phyloP scores from a whole-genome alignment of 2,888 invertebrate species.

The Netelia virgata region DNA sequence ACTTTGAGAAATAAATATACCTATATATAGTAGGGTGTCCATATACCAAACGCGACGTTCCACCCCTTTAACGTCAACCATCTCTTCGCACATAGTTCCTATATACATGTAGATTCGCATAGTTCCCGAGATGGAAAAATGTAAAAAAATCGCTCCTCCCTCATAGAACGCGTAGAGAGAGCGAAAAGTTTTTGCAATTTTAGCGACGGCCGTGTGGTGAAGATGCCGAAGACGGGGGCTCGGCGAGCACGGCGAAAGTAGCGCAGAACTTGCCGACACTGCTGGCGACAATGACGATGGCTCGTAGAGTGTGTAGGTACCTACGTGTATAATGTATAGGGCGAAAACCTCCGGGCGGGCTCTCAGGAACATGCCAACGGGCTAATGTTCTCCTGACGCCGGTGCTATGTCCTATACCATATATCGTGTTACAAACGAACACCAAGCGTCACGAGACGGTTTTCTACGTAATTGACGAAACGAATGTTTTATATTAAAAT shows the following conservation, averaged over 20 bases:
- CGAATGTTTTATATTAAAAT: no score
- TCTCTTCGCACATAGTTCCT: constrained; percentile 48
- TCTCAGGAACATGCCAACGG: neutral
- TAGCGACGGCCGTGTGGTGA: constrained; percentile 46
- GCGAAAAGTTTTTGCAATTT: constrained; percentile 68
- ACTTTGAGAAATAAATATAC: neutral
- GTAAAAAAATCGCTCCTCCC: constrained; percentile 55
- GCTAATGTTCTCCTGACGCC: constrained; percentile 20
- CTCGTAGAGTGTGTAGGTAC: constrained; percentile 44
- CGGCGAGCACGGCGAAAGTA: constrained; percentile 30
- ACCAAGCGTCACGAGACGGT: neutral
- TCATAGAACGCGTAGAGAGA: constrained; percentile 36
- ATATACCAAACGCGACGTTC: constrained; percentile 30
- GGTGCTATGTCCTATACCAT: neutral
- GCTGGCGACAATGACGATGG: constrained; percentile 63
- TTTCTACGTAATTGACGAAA: neutral
- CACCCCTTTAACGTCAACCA: constrained; percentile 39
- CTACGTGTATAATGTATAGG: constrained; percentile 10
- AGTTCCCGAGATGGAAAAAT: constrained; percentile 64
- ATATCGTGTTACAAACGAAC: neutral
- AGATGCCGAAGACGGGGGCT: neutral
- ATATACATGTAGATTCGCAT: constrained; percentile 23
- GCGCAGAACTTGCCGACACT: constrained; percentile 59
- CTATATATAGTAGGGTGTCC: neutral
- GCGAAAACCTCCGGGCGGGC: neutral